Evolutionary conservation across 2,113 vertebrate species (phyloP).

Genomic region (Pituophis catenifer): DNA sequence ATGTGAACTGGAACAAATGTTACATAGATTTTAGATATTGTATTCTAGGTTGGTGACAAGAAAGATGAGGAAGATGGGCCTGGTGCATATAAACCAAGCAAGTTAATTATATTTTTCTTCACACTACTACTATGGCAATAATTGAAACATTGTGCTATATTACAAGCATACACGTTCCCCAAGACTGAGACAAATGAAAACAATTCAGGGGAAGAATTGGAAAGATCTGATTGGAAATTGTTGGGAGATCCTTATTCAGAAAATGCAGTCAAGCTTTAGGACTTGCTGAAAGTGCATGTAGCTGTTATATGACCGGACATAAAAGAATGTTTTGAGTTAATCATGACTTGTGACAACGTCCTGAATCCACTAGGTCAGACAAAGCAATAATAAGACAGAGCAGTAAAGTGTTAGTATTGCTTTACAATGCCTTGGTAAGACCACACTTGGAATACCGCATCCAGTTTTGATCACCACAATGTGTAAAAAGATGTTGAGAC

Average conservation of each 20-base stretch:
- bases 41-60: conserved; percentile 38
- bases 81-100: conserved; percentile 29
- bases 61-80: conserved; percentile 27
- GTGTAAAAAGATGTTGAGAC: no score
- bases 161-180: not conserved
- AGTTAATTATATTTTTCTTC: conserved; percentile 38
- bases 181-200: conserved; percentile 13
- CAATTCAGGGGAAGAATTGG: conserved; percentile 4
- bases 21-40: conserved; percentile 34
- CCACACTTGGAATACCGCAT: no score
- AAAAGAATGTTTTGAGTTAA: not conserved
- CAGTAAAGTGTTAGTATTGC: not conserved
- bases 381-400: not conserved
- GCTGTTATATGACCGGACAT: not conserved
- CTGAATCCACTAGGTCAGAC: not conserved
- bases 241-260: not conserved
- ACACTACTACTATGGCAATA: conserved; percentile 16
- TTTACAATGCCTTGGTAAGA: no score
- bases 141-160: conserved; percentile 35
- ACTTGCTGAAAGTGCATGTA: not conserved
- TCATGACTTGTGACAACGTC: not conserved
- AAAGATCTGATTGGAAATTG: conserved; percentile 5
- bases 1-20: conserved; percentile 53
- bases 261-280: not conserved
- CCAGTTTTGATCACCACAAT: no score